These are phyloP conservation scores for Tyrophagus putrescentiae DNA, from an alignment of 1,140 invertebrate genomes.

Conservation along the genomic window DNA sequence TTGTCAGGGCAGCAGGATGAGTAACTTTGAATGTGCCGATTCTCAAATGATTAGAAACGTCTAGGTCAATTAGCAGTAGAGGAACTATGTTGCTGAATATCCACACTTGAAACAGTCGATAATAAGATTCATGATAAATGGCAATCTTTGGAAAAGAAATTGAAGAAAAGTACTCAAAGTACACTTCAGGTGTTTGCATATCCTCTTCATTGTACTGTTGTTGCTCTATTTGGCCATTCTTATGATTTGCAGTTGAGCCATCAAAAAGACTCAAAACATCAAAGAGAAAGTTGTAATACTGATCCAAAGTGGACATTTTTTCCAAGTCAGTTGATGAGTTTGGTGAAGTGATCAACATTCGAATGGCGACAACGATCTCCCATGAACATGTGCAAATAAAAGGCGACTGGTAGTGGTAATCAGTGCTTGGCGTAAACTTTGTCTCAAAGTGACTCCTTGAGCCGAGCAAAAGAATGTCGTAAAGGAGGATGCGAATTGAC, in stretches of 20 bases:
- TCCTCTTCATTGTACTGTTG: no score
- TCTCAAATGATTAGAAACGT: background rate
- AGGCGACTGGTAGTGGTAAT: conserved; percentile 1
- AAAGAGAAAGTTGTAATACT: background rate
- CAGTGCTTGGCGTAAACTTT: background rate
- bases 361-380: background rate
- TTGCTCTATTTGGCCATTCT: no score
- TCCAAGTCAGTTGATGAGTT: background rate
- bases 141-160: background rate
- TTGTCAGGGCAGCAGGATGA: background rate
- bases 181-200: background rate
- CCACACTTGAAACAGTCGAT: background rate
- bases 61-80: background rate
- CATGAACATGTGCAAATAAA: conserved; percentile 11
- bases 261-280: no score
- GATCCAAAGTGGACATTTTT: background rate
- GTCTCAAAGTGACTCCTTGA: background rate
- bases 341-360: background rate
- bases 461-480: background rate
- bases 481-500: background rate
- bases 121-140: background rate
- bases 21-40: background rate
- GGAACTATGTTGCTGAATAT: background rate
- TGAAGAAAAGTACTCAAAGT: background rate
- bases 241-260: no score